Evolutionary conservation across 2,888 invertebrate genomes (phyloP).

Genomic region (Netelia inedita): DNA sequence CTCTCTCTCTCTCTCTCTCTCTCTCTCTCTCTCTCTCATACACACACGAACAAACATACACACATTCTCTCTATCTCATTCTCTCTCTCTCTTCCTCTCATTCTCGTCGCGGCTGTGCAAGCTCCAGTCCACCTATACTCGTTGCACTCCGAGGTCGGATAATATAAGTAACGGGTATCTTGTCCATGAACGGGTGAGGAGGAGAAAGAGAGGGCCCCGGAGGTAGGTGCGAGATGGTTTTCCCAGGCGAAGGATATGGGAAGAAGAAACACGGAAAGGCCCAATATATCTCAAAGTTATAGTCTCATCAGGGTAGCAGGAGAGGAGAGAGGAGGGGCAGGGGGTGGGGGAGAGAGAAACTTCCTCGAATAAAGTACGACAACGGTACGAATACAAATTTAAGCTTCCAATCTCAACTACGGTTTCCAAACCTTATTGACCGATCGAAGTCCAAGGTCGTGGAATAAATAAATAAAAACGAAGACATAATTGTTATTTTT

Average conservation of each 20-base stretch:
- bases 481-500: neutral
- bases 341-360: slow-evolving; percentile 1
- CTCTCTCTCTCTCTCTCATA: neutral
- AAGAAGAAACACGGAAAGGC: slow-evolving; percentile 71
- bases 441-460: no score
- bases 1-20: neutral
- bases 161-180: slow-evolving; percentile 70
- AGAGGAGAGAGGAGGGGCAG: slow-evolving; percentile 37
- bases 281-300: slow-evolving; percentile 62
- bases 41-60: neutral
- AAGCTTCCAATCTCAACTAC: no score
- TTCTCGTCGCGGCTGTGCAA: slow-evolving; percentile 44
- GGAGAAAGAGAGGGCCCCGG: slow-evolving; percentile 48
- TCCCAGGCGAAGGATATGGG: slow-evolving; percentile 65
- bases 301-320: slow-evolving; percentile 31
- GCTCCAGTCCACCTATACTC: slow-evolving; percentile 57
- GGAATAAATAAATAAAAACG: no score
- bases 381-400: no score
- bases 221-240: slow-evolving; percentile 70
- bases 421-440: no score
- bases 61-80: neutral
- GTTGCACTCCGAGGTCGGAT: slow-evolving; percentile 67
- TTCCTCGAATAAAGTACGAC: no score
- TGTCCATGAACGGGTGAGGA: slow-evolving; percentile 60
- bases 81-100: neutral